phyloP scores from a whole-genome alignment of 2,888 invertebrate genomes.

The Andrena fulva region DNA sequence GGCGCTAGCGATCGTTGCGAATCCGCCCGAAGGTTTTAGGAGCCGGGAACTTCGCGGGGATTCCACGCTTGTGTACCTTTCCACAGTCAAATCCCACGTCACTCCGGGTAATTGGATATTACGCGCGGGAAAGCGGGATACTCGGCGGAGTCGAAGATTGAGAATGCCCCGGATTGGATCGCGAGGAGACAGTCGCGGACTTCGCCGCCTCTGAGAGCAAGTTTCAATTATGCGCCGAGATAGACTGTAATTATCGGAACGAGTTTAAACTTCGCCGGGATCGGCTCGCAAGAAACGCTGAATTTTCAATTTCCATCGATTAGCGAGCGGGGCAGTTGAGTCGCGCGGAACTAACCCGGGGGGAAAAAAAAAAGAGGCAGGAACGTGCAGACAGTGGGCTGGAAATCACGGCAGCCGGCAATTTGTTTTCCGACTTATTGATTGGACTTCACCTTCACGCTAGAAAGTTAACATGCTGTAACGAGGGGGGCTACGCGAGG shows the following conservation, averaged over 20 bases:
- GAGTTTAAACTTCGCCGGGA: conserved; percentile 2
- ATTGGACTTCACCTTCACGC: conserved; percentile 56
- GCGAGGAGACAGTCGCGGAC: not conserved
- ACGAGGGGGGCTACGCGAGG: conserved; percentile 45
- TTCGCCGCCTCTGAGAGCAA: not conserved
- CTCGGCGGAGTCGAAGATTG: not conserved
- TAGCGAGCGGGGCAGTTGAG: not conserved
- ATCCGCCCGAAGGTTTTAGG: no score
- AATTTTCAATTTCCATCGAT: conserved; percentile 17
- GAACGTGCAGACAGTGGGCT: not conserved
- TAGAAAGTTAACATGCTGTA: conserved; percentile 60
- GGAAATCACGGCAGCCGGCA: conserved; percentile 28
- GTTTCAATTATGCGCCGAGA: conserved; percentile 16
- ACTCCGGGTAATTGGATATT: no score
- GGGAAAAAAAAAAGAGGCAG: not conserved
- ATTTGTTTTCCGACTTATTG: conserved; percentile 55
- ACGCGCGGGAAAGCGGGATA: no score
- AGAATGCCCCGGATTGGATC: conserved; percentile 23
- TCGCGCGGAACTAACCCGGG: no score
- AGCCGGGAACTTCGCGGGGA: no score
- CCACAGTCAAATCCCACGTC: no score
- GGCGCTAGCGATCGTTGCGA: no score
- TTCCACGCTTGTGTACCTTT: no score
- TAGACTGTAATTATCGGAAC: conserved; percentile 23
- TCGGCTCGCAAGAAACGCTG: not conserved